These are phyloP conservation scores for Xiphophorus birchmanni DNA, from an alignment of 2,797 vertebrate genomes.

Conservation along the genomic window DNA sequence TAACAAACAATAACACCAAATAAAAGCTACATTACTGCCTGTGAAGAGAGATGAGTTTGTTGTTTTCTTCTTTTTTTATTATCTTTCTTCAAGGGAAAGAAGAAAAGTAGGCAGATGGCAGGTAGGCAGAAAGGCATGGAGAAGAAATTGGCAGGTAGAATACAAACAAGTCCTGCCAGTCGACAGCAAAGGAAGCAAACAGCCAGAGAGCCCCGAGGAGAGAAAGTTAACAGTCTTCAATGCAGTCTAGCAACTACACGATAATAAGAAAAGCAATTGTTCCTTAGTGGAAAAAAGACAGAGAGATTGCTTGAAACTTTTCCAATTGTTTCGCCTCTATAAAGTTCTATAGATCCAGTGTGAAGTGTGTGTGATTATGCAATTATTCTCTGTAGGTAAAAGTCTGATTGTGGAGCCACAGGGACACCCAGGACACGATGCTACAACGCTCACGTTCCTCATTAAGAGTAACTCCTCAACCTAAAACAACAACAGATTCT, in stretches of 20 bases:
- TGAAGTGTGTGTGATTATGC: slow-evolving; percentile 6
- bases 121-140: slow-evolving; percentile 50
- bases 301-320: slow-evolving; percentile 2
- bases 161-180: slow-evolving; percentile 37
- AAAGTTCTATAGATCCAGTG: background rate
- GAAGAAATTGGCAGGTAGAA: slow-evolving; percentile 53
- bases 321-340: slow-evolving; percentile 9
- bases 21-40: background rate
- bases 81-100: slow-evolving; percentile 13
- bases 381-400: slow-evolving; percentile 1
- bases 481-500: background rate
- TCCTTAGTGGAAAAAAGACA: background rate
- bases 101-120: slow-evolving; percentile 55
- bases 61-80: slow-evolving; percentile 24
- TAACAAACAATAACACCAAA: background rate
- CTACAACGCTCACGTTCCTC: background rate
- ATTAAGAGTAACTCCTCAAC: background rate
- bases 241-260: slow-evolving; percentile 12
- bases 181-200: slow-evolving; percentile 36
- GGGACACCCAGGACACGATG: background rate
- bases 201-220: slow-evolving; percentile 23
- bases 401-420: background rate
- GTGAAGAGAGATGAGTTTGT: slow-evolving; percentile 14
- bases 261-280: slow-evolving; percentile 2
- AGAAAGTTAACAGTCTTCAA: slow-evolving; percentile 15